These are phyloP conservation scores for Porites australiensis DNA, from an alignment of 64 coral and sea anemone genomes.

Conservation along the genomic window DNA sequence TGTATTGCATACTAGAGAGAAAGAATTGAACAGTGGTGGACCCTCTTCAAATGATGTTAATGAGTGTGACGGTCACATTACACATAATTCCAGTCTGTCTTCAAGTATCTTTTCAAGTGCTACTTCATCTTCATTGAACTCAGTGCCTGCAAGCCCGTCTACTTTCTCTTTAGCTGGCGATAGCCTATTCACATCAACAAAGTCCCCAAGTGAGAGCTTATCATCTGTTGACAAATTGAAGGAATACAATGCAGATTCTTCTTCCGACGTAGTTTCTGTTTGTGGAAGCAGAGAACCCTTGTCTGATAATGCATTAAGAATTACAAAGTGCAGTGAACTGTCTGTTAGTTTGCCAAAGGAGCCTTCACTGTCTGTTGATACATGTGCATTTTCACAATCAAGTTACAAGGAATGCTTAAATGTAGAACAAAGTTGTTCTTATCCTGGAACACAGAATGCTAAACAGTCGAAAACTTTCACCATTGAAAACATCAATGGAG, in stretches of 20 bases:
- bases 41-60: neutral
- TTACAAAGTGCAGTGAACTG: neutral
- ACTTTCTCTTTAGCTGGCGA: neutral
- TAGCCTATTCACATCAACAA: neutral
- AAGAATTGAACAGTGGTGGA: neutral
- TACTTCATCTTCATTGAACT: slow-evolving; percentile 1
- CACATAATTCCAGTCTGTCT: neutral
- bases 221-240: neutral
- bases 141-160: neutral
- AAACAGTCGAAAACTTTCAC: neutral
- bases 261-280: too few species aligned
- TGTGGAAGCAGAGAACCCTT: neutral
- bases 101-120: neutral
- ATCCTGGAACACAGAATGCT: neutral
- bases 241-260: neutral
- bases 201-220: neutral
- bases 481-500: neutral
- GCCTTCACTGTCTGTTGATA: too few species aligned
- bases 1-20: neutral
- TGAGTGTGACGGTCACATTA: neutral
- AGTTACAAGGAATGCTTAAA: neutral
- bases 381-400: neutral
- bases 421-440: neutral
- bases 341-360: neutral
- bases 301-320: neutral